phyloP scores from a whole-genome alignment of 2,888 invertebrate species.

The Lochmaea crataegi region DNA sequence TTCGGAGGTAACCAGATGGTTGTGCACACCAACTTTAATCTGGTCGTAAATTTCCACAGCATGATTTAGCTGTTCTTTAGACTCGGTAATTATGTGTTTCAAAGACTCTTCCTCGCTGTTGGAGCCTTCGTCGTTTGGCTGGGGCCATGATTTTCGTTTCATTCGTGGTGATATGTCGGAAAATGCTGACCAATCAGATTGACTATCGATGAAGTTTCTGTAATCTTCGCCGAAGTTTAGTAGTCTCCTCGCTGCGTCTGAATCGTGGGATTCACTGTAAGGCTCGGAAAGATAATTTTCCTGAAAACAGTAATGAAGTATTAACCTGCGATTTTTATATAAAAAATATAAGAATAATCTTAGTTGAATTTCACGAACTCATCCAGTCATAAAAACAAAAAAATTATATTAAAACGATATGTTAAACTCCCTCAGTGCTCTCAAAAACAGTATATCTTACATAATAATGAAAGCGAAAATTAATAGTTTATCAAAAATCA shows the following conservation, averaged over 20 bases:
- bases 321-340: background rate
- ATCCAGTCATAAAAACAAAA: no score
- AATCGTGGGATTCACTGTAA: conserved; percentile 88
- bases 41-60: conserved; percentile 61
- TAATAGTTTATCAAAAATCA: no score
- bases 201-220: conserved; percentile 88
- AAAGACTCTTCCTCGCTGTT: conserved; percentile 62
- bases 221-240: conserved; percentile 93
- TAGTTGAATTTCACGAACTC: no score
- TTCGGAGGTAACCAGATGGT: conserved; percentile 60
- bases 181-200: conserved; percentile 86
- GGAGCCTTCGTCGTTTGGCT: conserved; percentile 56
- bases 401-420: no score
- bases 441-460: no score
- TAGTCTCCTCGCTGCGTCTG: conserved; percentile 84
- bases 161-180: conserved; percentile 66
- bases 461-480: no score
- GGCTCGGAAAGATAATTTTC: conserved; percentile 93
- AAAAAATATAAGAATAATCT: background rate
- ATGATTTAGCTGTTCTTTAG: conserved; percentile 59
- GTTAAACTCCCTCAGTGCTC: no score
- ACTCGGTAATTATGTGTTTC: conserved; percentile 60
- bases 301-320: conserved; percentile 65
- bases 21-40: conserved; percentile 57
- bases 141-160: conserved; percentile 52